Evolutionary conservation across 2,113 vertebrate genomes (phyloP), one percentile per base, ranked within the genome.

Genomic region (Macheiramphus alcinus): DNA sequence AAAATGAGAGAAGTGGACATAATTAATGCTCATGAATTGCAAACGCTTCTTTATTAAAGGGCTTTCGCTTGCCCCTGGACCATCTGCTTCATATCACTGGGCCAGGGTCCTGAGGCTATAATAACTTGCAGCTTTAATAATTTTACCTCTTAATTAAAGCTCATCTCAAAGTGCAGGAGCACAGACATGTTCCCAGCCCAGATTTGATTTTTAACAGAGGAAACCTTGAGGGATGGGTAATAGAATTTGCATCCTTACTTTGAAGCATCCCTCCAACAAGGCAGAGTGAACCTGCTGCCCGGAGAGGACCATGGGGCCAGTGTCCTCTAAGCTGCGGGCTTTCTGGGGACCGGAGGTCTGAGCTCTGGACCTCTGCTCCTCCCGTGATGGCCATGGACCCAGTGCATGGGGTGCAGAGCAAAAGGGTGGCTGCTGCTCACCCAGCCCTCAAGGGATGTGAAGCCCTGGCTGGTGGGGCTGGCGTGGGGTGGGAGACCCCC

Each of bases 11-110:
- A 98, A 98, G 98, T 96, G 98, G 98, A 99, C 98, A 97, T 98
- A 98, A 98, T 98, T 99, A 99, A 98, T 96, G 97, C 98, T 99
- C 99, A 99, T 99, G 99, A 99, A 99, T 99, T 99, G 99, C 99
- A 99, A 99, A 99, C 98, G 63, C 80, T 47, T 97, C 98, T 98
- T 98, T 98, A 98, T 98, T 98, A 98, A 98, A 98, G 96, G 98
- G 93, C 91, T 93, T 90, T 92, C 11, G 71, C 97, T 97, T 98
- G 94, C 97, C 95, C 95, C 93, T 27, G 97, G 98, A 98, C 99
- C 99, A 99, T 99, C 99, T 99, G 99, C 98, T 99, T 98, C 97
- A 98, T 97, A 98, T 98, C 98, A 99, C 96, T 32, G 83, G 68
- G 86, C 95, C 19, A 59, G 93, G 95, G 97, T 98, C 98, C 98